Base-by-base conservation (phyloP, 35 echinoderm and acorn worm species). In the Anneissia japonica region DNA sequence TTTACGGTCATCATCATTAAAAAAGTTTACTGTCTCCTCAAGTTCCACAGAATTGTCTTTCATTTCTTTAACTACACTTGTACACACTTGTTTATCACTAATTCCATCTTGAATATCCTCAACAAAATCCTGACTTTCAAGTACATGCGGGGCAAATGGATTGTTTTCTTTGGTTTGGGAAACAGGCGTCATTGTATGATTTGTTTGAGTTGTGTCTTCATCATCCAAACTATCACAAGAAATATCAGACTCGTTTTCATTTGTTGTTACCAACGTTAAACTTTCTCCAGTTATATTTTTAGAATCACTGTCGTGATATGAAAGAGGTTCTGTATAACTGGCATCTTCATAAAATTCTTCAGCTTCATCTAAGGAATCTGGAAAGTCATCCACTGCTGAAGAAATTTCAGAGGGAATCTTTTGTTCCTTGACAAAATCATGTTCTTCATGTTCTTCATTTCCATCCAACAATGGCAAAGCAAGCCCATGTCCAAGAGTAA, bases 341-440 rank as follows among this genome's bases (percentile, higher is more conserved):
- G 5, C 51, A 64, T 64, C 51, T 64, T 64, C 51, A 26, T 64
- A 64, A 3, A 64, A 12, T 64, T 23, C 51, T 23, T 64, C 51
- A 64, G 11, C 19, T 16, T 74, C 82, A 46, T 84, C 82, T 37
- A 84, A 36, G 7, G 82, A 84, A 84, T 84, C 82, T 55, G 82
- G 46, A 64, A 64, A 64, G 2, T 84, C 82, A 34, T 84, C 36
- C 5, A 72, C 31, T 36, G 36, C 82, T 23, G 82, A 84, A 31
- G 73, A 84, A 23, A 28, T 73, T 72, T 84, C 82, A 17, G 51
- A 46, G 73, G 73, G 32, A 55, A 36, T 28, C 33, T 26, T 84
- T 21, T 46, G 73, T 32, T 36, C 34, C 2, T 46, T 46, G 26
- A 43, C 40, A 23, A 31, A 14, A 46, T 32, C 31, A 23, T 16